Conservation (phyloP, 2,113 vertebrate species). For the Brienomyrus longianalis region DNA sequence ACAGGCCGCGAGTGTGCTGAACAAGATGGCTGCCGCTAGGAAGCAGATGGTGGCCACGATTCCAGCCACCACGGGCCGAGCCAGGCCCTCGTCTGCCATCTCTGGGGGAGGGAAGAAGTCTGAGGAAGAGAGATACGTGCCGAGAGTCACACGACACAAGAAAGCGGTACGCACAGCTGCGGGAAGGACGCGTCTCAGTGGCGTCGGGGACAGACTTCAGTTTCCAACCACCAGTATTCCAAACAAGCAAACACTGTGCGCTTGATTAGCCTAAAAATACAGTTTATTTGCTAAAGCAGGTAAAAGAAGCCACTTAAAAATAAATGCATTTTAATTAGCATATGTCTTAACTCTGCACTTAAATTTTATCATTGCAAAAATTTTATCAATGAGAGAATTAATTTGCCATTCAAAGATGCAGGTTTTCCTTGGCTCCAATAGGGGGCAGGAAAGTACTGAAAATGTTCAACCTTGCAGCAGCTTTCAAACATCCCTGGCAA, state of each 20-base stretch:
- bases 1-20: slow-evolving; percentile 93
- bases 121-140: slow-evolving; percentile 37
- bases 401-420: not conserved
- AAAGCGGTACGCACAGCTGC: not conserved
- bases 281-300: not conserved
- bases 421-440: slow-evolving; percentile 23
- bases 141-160: not conserved
- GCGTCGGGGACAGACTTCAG: not conserved
- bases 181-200: not conserved
- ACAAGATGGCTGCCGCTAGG: slow-evolving; percentile 89
- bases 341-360: not conserved
- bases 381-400: not conserved
- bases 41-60: slow-evolving; percentile 98
- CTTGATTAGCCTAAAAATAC: not conserved
- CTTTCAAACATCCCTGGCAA: not conserved
- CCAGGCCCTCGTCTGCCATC: slow-evolving; percentile 86
- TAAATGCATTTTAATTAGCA: not conserved
- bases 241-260: not conserved
- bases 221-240: not conserved
- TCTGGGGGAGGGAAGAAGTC: slow-evolving; percentile 92
- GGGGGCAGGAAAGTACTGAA: slow-evolving; percentile 45
- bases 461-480: not conserved
- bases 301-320: not conserved
- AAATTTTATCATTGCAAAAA: not conserved
- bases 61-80: slow-evolving; percentile 88